Percentiles rank a stretch among this genome's conserved stretches.
Conservation (phyloP, 2,888 invertebrate species). For the Melinaea menophilus region DNA sequence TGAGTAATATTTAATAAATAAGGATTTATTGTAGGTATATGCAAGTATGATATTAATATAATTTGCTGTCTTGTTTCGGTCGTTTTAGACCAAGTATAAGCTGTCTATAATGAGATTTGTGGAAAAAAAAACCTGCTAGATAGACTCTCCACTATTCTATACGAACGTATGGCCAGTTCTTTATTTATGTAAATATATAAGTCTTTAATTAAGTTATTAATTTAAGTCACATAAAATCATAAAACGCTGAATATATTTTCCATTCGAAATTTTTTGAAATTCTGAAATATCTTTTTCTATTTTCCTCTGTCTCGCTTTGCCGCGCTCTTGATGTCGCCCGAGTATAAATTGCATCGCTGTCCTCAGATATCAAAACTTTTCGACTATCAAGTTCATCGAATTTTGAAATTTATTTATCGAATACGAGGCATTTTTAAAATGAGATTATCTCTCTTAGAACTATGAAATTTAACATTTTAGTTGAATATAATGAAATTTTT, state of each 20-base stretch:
- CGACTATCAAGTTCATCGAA: constrained; percentile 16
- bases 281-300: not conserved
- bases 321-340: constrained; percentile 10
- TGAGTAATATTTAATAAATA: not conserved
- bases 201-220: no score
- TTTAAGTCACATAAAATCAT: no score
- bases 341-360: constrained; percentile 21
- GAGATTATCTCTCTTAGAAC: no score
- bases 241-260: no score
- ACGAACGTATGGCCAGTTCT: no score
- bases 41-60: not conserved
- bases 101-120: no score
- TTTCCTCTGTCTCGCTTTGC: not conserved
- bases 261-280: no score
- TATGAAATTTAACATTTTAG: not conserved
- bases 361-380: constrained; percentile 18
- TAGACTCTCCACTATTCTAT: no score
- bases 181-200: no score
- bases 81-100: no score
- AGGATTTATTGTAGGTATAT: not conserved
- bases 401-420: constrained; percentile 11
- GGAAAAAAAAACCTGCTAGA: no score
- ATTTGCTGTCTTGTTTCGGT: no score
- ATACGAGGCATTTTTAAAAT: constrained; percentile 2
- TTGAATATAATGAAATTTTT: not conserved